Evolutionary conservation across 2,888 invertebrate genomes (phyloP).

Genomic region (Anthoptus insignis): DNA sequence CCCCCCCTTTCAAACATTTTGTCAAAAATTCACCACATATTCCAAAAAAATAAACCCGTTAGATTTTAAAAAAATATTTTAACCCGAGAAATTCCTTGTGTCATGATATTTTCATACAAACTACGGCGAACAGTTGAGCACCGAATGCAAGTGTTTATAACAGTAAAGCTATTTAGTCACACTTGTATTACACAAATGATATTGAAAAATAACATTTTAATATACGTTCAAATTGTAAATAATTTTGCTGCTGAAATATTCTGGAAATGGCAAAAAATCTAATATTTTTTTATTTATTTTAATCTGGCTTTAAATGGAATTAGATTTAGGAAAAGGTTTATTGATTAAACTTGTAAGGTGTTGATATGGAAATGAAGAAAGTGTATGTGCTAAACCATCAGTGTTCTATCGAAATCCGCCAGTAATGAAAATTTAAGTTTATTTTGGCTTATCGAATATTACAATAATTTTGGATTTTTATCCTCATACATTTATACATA

Average conservation of each 20-base stretch:
- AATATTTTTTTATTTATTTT: neutral
- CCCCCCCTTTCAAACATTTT: too few relatives aligned
- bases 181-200: neutral
- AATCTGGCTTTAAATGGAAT: neutral
- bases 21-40: too few relatives aligned
- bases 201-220: neutral
- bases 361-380: conserved; percentile 45
- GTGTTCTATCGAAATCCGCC: conserved; percentile 18
- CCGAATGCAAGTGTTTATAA: conserved; percentile 18
- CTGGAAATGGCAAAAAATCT: neutral
- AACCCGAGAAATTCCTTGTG: conserved; percentile 29
- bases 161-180: conserved; percentile 3
- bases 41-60: conserved; percentile 30
- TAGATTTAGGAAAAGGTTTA: neutral
- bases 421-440: conserved; percentile 62
- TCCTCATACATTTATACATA: too few relatives aligned
- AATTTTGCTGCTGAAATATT: neutral
- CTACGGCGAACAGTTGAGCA: conserved; percentile 32
- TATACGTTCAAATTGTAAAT: neutral
- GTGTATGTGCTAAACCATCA: conserved; percentile 57
- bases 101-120: conserved; percentile 30
- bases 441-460: conserved; percentile 30
- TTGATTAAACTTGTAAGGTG: conserved; percentile 9
- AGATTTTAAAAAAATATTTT: conserved; percentile 30
- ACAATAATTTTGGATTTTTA: conserved; percentile 19